Evolutionary conservation across 2,888 invertebrate species (phyloP).

Genomic region (Sinopyrophorus schimmeli): DNA sequence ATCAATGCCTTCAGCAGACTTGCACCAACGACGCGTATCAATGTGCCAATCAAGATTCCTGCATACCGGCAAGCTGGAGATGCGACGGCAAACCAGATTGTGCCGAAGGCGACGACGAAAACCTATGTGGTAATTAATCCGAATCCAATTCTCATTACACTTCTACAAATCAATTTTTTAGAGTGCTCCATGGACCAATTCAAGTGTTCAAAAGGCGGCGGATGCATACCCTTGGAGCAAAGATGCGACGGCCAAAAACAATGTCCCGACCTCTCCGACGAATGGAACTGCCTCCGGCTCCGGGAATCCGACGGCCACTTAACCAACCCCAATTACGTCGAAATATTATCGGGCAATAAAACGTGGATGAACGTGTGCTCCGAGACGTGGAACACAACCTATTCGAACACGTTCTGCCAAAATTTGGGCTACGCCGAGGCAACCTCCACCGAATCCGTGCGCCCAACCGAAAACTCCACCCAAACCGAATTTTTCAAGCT

Average conservation of each 20-base stretch:
- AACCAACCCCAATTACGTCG: conserved; percentile 12
- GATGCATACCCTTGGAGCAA: conserved; percentile 58
- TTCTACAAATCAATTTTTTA: conserved; percentile 34
- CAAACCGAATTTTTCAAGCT: conserved; percentile 42
- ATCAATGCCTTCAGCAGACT: conserved; percentile 55
- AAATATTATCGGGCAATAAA: conserved; percentile 37
- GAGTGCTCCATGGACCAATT: conserved; percentile 61
- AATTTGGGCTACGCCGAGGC: conserved; percentile 59
- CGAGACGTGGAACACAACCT: conserved; percentile 59
- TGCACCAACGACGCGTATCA: conserved; percentile 61
- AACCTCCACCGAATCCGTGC: conserved; percentile 46
- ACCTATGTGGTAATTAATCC: conserved; percentile 55
- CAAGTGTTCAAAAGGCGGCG: conserved; percentile 62
- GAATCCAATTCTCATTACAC: background rate
- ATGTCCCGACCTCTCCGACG: conserved; percentile 66
- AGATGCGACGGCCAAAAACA: conserved; percentile 64
- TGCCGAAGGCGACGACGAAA: conserved; percentile 62
- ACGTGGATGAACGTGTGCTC: conserved; percentile 58
- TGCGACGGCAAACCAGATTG: conserved; percentile 65
- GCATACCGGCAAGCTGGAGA: conserved; percentile 62
- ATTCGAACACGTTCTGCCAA: conserved; percentile 61
- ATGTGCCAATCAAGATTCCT: conserved; percentile 62
- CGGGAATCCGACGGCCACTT: conserved; percentile 21
- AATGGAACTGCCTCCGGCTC: conserved; percentile 60
- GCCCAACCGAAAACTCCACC: conserved; percentile 39